phyloP scores from a whole-genome alignment of 2,113 vertebrate species.

The Strigops habroptila region DNA sequence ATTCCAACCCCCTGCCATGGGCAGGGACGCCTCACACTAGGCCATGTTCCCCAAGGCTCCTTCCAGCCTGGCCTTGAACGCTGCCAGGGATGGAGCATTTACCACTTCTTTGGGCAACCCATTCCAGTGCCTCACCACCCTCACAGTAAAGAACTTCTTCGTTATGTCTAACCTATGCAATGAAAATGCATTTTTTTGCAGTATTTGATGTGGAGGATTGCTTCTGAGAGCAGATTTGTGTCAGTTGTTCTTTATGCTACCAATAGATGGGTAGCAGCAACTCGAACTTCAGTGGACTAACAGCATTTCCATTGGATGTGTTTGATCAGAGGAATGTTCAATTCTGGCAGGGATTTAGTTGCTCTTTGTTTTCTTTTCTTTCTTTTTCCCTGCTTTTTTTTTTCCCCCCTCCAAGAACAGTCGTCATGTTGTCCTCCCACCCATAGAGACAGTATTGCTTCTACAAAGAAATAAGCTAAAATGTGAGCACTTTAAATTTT shows the following conservation, averaged over 20 bases:
- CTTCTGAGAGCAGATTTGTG: neutral
- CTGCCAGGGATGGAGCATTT: neutral
- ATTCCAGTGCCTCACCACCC: neutral
- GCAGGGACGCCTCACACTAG: neutral
- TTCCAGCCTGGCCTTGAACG: neutral
- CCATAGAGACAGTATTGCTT: neutral
- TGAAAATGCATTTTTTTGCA: neutral
- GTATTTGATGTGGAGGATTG: neutral
- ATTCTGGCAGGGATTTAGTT: neutral
- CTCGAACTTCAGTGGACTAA: neutral
- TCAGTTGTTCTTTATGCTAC: neutral
- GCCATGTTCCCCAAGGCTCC: neutral
- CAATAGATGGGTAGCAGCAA: neutral
- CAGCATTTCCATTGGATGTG: neutral
- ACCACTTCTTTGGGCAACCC: neutral
- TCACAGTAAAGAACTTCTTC: neutral
- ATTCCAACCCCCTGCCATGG: neutral
- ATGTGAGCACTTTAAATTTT: neutral
- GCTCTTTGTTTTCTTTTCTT: neutral
- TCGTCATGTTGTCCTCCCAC: neutral
- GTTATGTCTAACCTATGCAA: neutral
- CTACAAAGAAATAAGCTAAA: neutral
- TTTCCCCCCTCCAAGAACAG: neutral
- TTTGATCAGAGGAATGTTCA: neutral
- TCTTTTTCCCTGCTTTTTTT: rapidly evolving